Percentiles rank a stretch among this genome's conserved stretches.
phyloP scores from a whole-genome alignment of 2,113 vertebrate species.

The Ursus arctos region DNA sequence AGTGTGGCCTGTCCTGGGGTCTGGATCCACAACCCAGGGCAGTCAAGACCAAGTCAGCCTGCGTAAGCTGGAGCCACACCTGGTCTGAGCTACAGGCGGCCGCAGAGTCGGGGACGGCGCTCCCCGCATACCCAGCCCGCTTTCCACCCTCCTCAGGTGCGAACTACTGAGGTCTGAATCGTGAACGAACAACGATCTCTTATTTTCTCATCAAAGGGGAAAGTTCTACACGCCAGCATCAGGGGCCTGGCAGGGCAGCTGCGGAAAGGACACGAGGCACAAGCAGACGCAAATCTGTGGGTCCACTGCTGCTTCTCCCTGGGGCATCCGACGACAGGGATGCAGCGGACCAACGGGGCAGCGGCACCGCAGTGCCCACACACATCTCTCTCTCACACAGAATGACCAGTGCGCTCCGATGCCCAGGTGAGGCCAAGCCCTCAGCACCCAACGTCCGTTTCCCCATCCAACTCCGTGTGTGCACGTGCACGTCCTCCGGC shows the following conservation, averaged over 20 bases:
- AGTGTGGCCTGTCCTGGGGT: no score
- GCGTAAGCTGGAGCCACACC: not conserved
- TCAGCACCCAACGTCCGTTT: no score
- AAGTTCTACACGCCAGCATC: not conserved
- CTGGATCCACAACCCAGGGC: no score
- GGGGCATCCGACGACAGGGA: no score
- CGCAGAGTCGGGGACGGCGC: no score
- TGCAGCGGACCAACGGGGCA: no score
- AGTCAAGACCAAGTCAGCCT: no score
- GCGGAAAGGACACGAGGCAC: not conserved
- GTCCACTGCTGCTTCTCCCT: not conserved
- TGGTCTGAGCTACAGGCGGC: not conserved
- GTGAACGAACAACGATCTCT: no score
- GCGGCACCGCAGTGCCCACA: no score
- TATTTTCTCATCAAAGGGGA: not conserved
- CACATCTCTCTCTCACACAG: no score
- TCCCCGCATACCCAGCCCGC: not conserved
- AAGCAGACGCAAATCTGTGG: not conserved
- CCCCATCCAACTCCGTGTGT: not conserved
- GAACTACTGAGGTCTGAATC: not conserved
- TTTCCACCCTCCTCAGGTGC: not conserved
- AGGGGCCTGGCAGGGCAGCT: not conserved
- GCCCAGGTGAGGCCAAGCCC: not conserved
- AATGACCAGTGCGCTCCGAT: not conserved
- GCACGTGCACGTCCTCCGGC: rapidly evolving